A percentile compares a stretch with the other conserved stretches of the same genome.
Evolutionary conservation across 1,140 invertebrate species (phyloP).

Genomic region (Gryllus bimaculatus): DNA sequence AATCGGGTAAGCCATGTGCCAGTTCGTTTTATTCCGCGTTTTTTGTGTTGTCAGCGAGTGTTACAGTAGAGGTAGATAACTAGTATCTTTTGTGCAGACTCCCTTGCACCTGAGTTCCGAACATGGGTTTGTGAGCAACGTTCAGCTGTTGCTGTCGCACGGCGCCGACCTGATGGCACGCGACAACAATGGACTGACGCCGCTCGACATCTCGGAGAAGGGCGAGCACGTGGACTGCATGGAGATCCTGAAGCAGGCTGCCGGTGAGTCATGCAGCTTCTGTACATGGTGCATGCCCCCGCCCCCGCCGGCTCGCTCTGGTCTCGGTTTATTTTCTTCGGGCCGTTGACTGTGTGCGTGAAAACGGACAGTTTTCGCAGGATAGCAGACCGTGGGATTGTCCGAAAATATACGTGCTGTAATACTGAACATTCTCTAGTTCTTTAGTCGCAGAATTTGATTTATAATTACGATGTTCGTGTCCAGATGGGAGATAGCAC

Average conservation of each 20-base stretch:
- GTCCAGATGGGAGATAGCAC: too few relatives aligned
- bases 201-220: conserved; percentile 67
- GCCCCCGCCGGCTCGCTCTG: too few relatives aligned
- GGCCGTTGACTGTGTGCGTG: too few relatives aligned
- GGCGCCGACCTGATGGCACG: conserved; percentile 53
- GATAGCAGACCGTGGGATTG: too few relatives aligned
- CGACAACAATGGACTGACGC: conserved; percentile 57
- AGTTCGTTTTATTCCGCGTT: background rate
- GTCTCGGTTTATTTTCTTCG: too few relatives aligned
- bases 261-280: conserved; percentile 41
- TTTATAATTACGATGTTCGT: too few relatives aligned
- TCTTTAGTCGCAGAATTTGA: too few relatives aligned
- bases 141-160: conserved; percentile 53
- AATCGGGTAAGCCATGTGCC: conserved; percentile 35
- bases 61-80: background rate
- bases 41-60: background rate
- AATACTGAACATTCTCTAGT: too few relatives aligned
- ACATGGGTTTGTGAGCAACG: conserved; percentile 63
- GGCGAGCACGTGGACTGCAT: conserved; percentile 56
- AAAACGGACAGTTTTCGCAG: too few relatives aligned
- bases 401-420: too few relatives aligned
- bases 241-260: conserved; percentile 54
- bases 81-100: conserved; percentile 45
- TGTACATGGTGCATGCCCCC: too few relatives aligned
- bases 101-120: conserved; percentile 73